Evolutionary conservation across 2,797 vertebrate genomes (phyloP).

Genomic region (Siniperca scherzeri): DNA sequence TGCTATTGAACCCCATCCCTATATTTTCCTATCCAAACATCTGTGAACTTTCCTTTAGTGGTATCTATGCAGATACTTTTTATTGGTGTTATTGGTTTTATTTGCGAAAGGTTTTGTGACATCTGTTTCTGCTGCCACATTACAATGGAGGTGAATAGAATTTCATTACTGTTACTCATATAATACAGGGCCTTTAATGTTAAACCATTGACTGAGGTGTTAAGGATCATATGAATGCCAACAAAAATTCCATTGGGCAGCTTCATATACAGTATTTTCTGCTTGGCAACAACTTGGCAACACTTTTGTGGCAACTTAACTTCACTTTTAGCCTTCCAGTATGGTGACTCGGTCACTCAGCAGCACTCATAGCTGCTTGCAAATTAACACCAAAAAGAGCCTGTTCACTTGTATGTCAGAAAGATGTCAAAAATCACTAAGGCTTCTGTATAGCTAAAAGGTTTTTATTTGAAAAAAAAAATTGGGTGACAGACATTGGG

Average conservation of each 20-base stretch:
- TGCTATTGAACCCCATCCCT: no score
- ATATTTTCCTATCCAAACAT: neutral
- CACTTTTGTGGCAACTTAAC: neutral
- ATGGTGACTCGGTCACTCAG: neutral
- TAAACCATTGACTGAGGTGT: neutral
- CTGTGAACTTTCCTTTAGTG: neutral
- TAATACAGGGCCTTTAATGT: neutral
- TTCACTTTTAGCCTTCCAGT: neutral
- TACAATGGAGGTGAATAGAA: neutral
- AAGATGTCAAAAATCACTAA: neutral
- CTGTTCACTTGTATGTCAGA: neutral
- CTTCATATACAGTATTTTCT: neutral
- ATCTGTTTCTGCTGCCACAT: neutral
- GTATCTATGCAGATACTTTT: neutral
- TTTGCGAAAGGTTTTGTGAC: neutral
- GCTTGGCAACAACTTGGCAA: neutral
- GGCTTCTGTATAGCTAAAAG: neutral
- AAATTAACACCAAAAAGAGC: neutral
- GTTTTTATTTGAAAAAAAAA: neutral
- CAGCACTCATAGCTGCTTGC: slow-evolving; percentile 2
- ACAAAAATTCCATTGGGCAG: neutral
- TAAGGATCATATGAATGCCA: neutral
- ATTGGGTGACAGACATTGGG: neutral
- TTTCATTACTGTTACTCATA: neutral
- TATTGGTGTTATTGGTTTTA: neutral